Percentiles rank a stretch among this genome's conserved stretches.
Evolutionary conservation across 2,888 invertebrate species (phyloP).

Genomic region (Protophormia terraenovae): DNA sequence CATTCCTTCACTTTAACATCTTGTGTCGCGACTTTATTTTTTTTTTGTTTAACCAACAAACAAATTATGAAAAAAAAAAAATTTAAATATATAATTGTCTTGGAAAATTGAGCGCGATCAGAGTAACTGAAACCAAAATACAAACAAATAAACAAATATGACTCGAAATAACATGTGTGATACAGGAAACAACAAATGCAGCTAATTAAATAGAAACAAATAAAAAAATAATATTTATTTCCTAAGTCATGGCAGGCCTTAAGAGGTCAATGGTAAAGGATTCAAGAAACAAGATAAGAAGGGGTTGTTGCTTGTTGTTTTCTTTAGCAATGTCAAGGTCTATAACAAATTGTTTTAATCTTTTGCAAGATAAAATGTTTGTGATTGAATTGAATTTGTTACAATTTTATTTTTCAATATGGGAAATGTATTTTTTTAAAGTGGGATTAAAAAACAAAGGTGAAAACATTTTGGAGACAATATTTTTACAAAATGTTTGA

Average conservation of each 20-base stretch:
- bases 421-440: not conserved
- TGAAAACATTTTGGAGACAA: not conserved
- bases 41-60: not conserved
- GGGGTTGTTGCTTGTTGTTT: not conserved
- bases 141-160: constrained; percentile 10
- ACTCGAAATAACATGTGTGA: not conserved
- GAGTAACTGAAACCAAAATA: constrained; percentile 14
- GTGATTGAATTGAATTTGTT: not conserved
- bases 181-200: not conserved
- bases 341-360: no score
- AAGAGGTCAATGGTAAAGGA: not conserved
- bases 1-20: not conserved
- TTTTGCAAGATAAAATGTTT: no score
- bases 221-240: not conserved
- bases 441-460: not conserved
- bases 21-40: not conserved
- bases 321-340: not conserved
- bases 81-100: not conserved
- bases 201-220: constrained; percentile 20
- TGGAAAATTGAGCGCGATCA: not conserved
- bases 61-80: not conserved
- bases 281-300: not conserved
- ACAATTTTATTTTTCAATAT: not conserved
- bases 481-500: not conserved
- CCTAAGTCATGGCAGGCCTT: no score